A percentile compares a stretch with the other conserved stretches of the same genome.
These are phyloP conservation scores for Notothenia rossii DNA, from an alignment of 2,113 vertebrate species.

Conservation along the genomic window DNA sequence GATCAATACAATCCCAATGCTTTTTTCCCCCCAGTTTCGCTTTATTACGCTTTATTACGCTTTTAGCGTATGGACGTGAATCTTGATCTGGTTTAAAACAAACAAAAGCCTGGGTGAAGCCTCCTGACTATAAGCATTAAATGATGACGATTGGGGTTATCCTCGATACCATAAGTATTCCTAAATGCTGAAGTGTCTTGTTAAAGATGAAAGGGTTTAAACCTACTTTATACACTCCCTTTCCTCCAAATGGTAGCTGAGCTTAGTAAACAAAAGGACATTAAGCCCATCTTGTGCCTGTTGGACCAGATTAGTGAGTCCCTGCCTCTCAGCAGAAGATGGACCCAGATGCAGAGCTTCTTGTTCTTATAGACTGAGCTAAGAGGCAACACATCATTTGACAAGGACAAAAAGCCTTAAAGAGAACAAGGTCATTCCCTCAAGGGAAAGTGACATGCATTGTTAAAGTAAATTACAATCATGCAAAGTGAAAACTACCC, in stretches of 20 bases:
- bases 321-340: constrained; percentile 58
- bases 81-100: constrained; percentile 50
- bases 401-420: constrained; percentile 54
- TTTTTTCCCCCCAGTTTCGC: constrained; percentile 15
- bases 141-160: constrained; percentile 46
- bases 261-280: constrained; percentile 72
- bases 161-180: constrained; percentile 30
- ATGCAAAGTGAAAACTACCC: constrained; percentile 17
- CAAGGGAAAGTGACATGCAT: constrained; percentile 12
- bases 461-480: constrained; percentile 7
- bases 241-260: constrained; percentile 57
- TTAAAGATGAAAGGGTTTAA: constrained; percentile 66
- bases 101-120: constrained; percentile 31
- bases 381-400: constrained; percentile 51
- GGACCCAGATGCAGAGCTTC: constrained; percentile 52
- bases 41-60: constrained; percentile 39
- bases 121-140: constrained; percentile 41
- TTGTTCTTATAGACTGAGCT: constrained; percentile 49
- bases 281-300: constrained; percentile 69
- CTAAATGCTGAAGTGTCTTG: constrained; percentile 29
- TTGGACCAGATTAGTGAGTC: constrained; percentile 66
- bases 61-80: neutral
- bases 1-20: constrained; percentile 58
- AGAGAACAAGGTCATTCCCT: constrained; percentile 50
- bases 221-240: constrained; percentile 38